These are phyloP conservation scores for Mactromeris polynyma DNA, from an alignment of 2,888 invertebrate genomes.

Conservation along the genomic window DNA sequence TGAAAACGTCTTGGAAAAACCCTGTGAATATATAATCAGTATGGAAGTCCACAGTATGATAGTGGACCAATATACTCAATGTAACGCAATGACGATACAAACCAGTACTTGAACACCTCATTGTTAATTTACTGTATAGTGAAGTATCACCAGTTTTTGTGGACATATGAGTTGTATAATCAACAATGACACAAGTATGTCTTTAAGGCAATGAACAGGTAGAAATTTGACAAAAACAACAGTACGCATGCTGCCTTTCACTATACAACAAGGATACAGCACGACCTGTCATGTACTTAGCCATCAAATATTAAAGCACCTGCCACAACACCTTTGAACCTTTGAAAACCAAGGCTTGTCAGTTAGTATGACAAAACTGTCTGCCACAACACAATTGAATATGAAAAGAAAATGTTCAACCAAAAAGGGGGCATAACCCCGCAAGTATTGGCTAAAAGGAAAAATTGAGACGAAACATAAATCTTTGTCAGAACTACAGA, in stretches of 20 bases:
- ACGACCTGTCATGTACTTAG: neutral
- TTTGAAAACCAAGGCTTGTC: neutral
- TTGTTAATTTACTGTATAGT: neutral
- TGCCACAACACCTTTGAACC: constrained; percentile 18
- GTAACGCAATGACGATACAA: neutral
- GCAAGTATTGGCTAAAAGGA: neutral
- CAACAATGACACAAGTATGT: neutral
- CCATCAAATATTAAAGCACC: constrained; percentile 11
- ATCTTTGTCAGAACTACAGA: constrained; percentile 1
- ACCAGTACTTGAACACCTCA: neutral
- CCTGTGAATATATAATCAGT: too few species aligned
- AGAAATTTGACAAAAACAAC: constrained; percentile 15
- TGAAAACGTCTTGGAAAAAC: too few species aligned
- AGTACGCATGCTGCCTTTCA: neutral
- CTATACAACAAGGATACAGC: neutral
- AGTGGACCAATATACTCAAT: too few species aligned
- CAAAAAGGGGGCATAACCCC: constrained; percentile 17
- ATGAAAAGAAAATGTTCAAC: neutral
- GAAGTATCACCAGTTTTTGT: neutral
- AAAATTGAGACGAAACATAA: neutral
- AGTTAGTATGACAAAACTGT: neutral
- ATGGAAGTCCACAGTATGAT: too few species aligned
- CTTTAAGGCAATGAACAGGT: constrained; percentile 8
- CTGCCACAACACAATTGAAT: neutral
- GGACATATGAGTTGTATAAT: neutral